Evolutionary conservation across 2,888 invertebrate genomes (phyloP).

Genomic region (Melanostoma mellinum): DNA sequence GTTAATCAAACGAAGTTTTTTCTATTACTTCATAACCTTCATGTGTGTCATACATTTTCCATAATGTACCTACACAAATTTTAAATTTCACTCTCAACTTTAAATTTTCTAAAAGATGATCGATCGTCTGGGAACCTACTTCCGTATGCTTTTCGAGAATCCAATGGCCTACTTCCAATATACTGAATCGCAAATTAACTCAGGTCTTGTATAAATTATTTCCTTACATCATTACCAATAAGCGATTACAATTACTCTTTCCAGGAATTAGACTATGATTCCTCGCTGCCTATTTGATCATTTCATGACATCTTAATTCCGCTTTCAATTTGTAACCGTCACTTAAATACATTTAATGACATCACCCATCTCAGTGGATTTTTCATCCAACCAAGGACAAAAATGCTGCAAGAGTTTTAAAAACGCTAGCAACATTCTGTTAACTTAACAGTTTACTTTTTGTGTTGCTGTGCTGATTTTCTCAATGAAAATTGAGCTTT

Average conservation of each 20-base stretch:
- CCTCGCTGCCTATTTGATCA: constrained; percentile 15
- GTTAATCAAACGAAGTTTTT: no score
- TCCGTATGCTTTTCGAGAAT: no score
- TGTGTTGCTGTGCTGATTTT: neutral
- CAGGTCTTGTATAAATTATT: neutral
- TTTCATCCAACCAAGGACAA: neutral
- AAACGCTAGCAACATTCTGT: constrained; percentile 50
- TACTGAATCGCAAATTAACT: no score
- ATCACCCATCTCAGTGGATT: constrained; percentile 29
- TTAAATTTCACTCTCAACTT: no score
- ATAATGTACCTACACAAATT: no score
- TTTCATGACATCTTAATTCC: constrained; percentile 40
- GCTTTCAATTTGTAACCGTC: constrained; percentile 51
- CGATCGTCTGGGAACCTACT: no score
- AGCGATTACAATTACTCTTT: constrained; percentile 41
- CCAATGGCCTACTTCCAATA: no score
- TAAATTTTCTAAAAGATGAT: no score
- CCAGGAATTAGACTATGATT: constrained; percentile 47
- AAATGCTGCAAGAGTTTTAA: constrained; percentile 28
- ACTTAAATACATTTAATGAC: constrained; percentile 59
- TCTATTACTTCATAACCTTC: no score
- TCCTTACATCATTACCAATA: constrained; percentile 11
- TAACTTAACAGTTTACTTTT: constrained; percentile 19
- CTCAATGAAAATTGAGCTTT: constrained; percentile 49
- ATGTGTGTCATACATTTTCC: no score